These are phyloP conservation scores for Chaenogobius annularis DNA, from an alignment of 2,113 vertebrate species.

Conservation along the genomic window DNA sequence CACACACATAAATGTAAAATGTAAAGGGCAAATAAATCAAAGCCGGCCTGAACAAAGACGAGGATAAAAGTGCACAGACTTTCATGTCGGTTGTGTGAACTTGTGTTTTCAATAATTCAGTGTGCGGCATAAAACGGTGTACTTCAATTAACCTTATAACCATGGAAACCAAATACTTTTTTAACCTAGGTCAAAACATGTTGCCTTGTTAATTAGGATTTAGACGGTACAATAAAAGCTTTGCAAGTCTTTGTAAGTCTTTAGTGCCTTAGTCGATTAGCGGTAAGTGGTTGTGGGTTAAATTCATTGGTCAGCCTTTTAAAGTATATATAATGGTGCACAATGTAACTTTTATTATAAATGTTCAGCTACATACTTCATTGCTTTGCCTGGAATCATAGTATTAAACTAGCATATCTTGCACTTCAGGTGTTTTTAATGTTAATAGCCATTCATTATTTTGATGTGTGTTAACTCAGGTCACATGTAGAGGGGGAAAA, in stretches of 20 bases:
- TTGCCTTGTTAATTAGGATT: background rate
- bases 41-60: slow-evolving; percentile 16
- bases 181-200: background rate
- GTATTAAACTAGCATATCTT: too few relatives aligned
- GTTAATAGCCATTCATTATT: too few relatives aligned
- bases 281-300: background rate
- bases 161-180: background rate
- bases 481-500: too few relatives aligned
- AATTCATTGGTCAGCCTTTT: background rate
- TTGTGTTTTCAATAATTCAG: slow-evolving; percentile 5
- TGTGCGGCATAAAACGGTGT: background rate
- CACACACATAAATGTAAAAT: background rate
- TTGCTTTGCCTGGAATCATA: too few relatives aligned
- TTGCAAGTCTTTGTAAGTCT: background rate
- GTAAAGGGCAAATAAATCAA: slow-evolving; percentile 4
- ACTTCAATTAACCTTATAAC: background rate
- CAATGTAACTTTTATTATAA: too few relatives aligned
- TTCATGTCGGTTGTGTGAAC: background rate
- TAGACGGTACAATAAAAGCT: background rate
- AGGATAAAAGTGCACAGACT: slow-evolving; percentile 19
- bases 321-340: too few relatives aligned
- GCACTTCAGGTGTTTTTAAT: too few relatives aligned
- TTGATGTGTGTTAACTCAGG: too few relatives aligned
- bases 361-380: too few relatives aligned
- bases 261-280: background rate